Conservation (phyloP, 2,797 vertebrate genomes). For the Falco cherrug region DNA sequence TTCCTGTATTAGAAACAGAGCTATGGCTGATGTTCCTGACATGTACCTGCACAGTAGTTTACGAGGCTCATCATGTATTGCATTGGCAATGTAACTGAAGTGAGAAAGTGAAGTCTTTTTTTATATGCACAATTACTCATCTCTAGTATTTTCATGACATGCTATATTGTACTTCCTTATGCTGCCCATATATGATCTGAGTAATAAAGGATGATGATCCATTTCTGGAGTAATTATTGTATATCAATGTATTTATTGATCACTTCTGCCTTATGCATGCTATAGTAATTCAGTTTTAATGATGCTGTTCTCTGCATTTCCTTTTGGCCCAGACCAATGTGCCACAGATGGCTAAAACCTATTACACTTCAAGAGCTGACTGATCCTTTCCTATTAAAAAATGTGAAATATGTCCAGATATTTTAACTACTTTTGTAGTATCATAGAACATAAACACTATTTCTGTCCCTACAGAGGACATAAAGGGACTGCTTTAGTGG, state of each 20-base stretch:
- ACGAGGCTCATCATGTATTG: background rate
- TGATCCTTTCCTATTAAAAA: background rate
- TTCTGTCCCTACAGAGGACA: background rate
- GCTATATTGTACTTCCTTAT: background rate
- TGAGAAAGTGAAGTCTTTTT: background rate
- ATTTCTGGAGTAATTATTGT: background rate
- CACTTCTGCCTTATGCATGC: background rate
- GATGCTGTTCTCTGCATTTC: background rate
- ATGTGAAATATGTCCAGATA: constrained; percentile 35
- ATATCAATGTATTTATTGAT: background rate
- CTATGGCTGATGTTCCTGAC: background rate
- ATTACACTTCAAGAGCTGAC: background rate
- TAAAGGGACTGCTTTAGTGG: background rate
- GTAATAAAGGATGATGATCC: background rate
- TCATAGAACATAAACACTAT: background rate
- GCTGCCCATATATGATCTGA: background rate
- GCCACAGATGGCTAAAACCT: background rate
- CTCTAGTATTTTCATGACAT: background rate
- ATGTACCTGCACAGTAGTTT: background rate
- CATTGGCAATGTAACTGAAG: background rate
- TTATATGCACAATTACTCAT: background rate
- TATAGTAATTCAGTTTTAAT: background rate
- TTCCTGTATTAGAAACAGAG: background rate
- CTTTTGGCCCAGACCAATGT: background rate
- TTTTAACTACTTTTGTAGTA: constrained; percentile 2